A percentile compares a stretch with the other conserved stretches of the same genome.
Conservation (phyloP, 2,113 vertebrate genomes). For the Psettodes erumei region DNA sequence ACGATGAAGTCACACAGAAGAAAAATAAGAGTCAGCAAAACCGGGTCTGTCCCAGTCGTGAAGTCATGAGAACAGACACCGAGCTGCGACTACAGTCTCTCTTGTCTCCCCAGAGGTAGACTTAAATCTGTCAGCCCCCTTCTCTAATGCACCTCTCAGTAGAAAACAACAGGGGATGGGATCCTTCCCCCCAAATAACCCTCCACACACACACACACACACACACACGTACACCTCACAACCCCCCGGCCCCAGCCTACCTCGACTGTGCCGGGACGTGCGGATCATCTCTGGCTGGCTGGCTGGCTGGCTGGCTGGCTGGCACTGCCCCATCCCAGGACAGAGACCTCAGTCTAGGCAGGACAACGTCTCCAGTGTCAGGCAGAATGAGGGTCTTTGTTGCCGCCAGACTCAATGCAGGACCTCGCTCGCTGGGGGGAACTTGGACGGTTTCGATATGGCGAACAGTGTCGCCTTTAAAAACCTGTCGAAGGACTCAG, state of each 20-base stretch:
- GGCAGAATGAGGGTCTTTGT: constrained; percentile 74
- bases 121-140: constrained; percentile 63
- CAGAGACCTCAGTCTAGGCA: constrained; percentile 22
- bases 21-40: constrained; percentile 60
- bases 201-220: constrained; percentile 17
- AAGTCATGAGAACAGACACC: constrained; percentile 73
- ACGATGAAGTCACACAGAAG: constrained; percentile 12
- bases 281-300: constrained; percentile 54
- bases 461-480: constrained; percentile 53
- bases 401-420: constrained; percentile 49
- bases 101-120: constrained; percentile 40
- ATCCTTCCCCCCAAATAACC: constrained; percentile 43
- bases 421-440: constrained; percentile 37
- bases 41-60: constrained; percentile 52
- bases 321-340: constrained; percentile 56
- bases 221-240: constrained; percentile 24
- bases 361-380: constrained; percentile 67
- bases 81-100: constrained; percentile 46
- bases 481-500: constrained; percentile 14
- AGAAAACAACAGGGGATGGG: constrained; percentile 34
- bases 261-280: constrained; percentile 44
- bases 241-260: constrained; percentile 35
- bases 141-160: constrained; percentile 58
- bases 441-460: constrained; percentile 42
- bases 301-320: constrained; percentile 55